Evolutionary conservation across 1,140 invertebrate species (phyloP).

Genomic region (Uloborus diversus): DNA sequence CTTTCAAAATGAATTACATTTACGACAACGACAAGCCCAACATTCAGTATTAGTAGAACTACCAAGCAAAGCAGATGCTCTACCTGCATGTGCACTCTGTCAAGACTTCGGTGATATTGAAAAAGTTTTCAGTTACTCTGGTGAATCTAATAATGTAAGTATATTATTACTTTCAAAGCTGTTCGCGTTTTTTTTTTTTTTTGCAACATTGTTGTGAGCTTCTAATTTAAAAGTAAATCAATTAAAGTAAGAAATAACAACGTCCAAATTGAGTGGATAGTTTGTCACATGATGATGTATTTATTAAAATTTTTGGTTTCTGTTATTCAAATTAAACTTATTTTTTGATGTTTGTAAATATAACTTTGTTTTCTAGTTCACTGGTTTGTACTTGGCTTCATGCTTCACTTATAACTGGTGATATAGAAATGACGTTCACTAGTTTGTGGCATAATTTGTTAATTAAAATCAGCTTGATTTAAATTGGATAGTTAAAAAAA

Average conservation of each 20-base stretch:
- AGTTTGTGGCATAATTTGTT: too few relatives aligned
- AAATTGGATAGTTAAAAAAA: too few relatives aligned
- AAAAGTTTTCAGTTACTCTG: neutral
- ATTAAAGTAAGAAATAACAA: neutral
- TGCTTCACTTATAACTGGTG: too few relatives aligned
- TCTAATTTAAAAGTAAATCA: neutral
- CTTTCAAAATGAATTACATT: conserved; percentile 1
- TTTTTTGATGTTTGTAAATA: neutral
- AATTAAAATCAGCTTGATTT: too few relatives aligned
- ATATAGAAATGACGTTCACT: too few relatives aligned
- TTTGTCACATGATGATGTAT: neutral
- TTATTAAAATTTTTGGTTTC: neutral
- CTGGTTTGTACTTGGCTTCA: too few relatives aligned
- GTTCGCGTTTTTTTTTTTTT: neutral
- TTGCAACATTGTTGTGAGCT: neutral
- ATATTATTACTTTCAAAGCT: too few relatives aligned
- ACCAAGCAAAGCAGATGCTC: neutral
- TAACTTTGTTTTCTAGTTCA: too few relatives aligned
- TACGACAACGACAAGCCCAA: conserved; percentile 8
- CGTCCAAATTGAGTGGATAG: neutral
- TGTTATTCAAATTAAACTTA: neutral
- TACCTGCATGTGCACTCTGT: neutral
- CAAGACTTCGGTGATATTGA: conserved; percentile 14
- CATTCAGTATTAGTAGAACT: conserved; percentile 13
- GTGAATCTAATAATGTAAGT: conserved; percentile 41